Percentiles rank a stretch among this genome's conserved stretches.
Evolutionary conservation across 1,140 invertebrate genomes (phyloP).

Genomic region (Pomacea maculata): DNA sequence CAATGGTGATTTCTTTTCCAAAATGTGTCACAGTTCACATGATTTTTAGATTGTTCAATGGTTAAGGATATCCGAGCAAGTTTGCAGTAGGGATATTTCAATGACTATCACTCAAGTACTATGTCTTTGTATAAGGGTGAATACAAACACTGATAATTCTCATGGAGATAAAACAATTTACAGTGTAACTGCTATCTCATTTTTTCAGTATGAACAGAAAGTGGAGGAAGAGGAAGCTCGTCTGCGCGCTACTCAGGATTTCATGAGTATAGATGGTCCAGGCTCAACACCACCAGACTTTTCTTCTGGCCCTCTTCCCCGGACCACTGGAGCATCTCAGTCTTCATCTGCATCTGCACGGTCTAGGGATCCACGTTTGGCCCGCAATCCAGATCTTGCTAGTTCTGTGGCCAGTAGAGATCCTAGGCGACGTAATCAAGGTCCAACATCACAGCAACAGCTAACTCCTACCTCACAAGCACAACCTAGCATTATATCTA

Average conservation of each 20-base stretch:
- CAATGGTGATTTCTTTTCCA: too few relatives aligned
- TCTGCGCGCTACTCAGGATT: slow-evolving; percentile 1
- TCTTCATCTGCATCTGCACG: slow-evolving; percentile 1
- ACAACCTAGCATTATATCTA: not conserved
- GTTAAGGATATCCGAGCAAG: too few relatives aligned
- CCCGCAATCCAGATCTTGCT: slow-evolving; percentile 13
- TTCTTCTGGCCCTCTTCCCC: slow-evolving; percentile 1
- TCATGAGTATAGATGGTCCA: not conserved
- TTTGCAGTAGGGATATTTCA: too few relatives aligned
- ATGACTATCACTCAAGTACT: too few relatives aligned
- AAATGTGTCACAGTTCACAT: too few relatives aligned
- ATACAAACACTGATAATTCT: too few relatives aligned
- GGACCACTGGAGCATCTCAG: not conserved
- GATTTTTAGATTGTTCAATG: too few relatives aligned
- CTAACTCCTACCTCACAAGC: not conserved
- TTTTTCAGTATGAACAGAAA: slow-evolving; percentile 17
- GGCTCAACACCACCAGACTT: slow-evolving; percentile 10
- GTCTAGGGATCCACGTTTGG: slow-evolving; percentile 16
- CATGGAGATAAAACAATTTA: too few relatives aligned
- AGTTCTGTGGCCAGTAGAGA: slow-evolving; percentile 17
- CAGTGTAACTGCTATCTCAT: not conserved
- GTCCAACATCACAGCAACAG: not conserved
- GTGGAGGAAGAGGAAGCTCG: slow-evolving; percentile 3
- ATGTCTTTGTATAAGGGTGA: too few relatives aligned
- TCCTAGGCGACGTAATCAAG: slow-evolving; percentile 15